Evolutionary conservation across 2,888 invertebrate genomes (phyloP).

Genomic region (Limnephilus lunatus): DNA sequence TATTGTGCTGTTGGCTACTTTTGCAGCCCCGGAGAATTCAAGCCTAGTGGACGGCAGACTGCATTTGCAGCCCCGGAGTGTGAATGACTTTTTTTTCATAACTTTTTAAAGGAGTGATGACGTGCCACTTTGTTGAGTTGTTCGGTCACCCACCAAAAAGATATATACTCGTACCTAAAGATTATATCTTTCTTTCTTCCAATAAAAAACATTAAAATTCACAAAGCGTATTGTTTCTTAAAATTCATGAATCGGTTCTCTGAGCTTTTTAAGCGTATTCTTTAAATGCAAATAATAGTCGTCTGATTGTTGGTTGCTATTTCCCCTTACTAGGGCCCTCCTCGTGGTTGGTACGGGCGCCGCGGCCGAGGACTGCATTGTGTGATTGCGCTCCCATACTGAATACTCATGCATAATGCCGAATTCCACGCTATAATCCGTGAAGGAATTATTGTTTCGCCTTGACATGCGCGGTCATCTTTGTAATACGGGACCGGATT

Average conservation of each 20-base stretch:
- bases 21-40: too few relatives aligned
- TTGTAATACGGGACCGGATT: not conserved
- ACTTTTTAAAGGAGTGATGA: too few relatives aligned
- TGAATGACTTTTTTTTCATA: too few relatives aligned
- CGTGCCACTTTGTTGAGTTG: too few relatives aligned
- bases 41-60: too few relatives aligned
- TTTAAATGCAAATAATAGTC: not conserved
- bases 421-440: constrained; percentile 9
- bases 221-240: not conserved
- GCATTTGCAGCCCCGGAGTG: too few relatives aligned
- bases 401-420: constrained; percentile 2
- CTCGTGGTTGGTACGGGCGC: not conserved
- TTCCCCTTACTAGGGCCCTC: not conserved
- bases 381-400: not conserved
- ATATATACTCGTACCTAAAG: too few relatives aligned
- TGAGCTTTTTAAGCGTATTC: not conserved
- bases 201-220: not conserved
- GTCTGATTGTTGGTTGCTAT: not conserved
- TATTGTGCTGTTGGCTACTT: too few relatives aligned
- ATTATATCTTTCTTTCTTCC: not conserved
- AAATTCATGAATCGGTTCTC: not conserved
- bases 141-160: too few relatives aligned
- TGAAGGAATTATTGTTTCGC: constrained; percentile 12
- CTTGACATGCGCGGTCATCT: not conserved
- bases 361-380: not conserved